Conservation (phyloP, 2,113 vertebrate genomes). For the Nothoprocta perdicaria region DNA sequence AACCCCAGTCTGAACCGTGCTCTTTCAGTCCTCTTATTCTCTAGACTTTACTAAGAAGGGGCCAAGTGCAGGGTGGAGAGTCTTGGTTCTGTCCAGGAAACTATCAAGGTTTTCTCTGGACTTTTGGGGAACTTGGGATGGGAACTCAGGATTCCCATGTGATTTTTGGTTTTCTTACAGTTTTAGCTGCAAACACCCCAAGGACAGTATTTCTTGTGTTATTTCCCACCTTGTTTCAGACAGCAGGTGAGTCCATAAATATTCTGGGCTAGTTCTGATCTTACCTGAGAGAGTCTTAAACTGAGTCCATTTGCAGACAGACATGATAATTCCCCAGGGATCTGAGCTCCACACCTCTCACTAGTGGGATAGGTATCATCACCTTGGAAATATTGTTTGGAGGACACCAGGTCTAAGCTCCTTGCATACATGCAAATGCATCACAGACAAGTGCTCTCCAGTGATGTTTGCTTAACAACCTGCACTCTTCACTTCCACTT, state of each 20-base stretch:
- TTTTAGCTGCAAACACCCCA: not conserved
- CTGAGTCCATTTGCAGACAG: not conserved
- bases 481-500: conserved; percentile 17
- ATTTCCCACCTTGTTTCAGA: not conserved
- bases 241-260: not conserved
- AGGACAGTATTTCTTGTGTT: not conserved
- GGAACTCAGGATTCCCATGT: not conserved
- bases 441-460: not conserved
- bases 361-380: not conserved
- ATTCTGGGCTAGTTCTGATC: not conserved
- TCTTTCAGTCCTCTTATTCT: not conserved
- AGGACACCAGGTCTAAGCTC: not conserved
- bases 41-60: not conserved
- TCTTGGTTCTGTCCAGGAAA: not conserved
- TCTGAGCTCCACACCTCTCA: not conserved
- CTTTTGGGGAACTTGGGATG: not conserved
- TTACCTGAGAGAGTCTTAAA: not conserved
- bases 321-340: not conserved
- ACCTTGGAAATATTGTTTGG: not conserved
- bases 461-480: accelerated
- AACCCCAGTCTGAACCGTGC: not conserved
- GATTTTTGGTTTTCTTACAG: not conserved
- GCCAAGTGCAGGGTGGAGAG: not conserved
- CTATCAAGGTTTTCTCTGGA: not conserved
- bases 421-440: accelerated